Evolutionary conservation across 2,888 invertebrate genomes (phyloP), one percentile per base, ranked within the genome.

Genomic region (Sialis lutaria): DNA sequence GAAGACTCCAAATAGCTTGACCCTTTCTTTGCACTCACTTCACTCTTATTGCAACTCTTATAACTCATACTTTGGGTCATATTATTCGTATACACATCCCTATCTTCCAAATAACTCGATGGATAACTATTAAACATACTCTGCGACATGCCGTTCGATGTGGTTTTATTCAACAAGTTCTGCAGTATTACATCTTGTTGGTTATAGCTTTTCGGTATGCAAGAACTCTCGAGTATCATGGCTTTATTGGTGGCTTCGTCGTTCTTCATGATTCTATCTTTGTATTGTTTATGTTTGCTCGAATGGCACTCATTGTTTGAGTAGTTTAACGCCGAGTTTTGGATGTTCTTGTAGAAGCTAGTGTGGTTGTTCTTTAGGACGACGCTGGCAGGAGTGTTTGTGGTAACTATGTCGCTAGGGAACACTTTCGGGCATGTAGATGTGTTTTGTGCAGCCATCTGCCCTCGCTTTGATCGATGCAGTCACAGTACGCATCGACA

Each of bases 361-460:
- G 76, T 74, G 1, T 64, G 63, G 2, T 67, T 64, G 52, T 64
- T 65, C 0, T 83, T 84, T 33, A 87, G 63, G 0, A 87, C 86
- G 54, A 85, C 85, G 62, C 80, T 84, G 0, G 87, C 86, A 0
- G 87, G 86, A 5, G 83, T 83, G 54, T 82, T 87, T 0, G 84
- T 82, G 0, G 86, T 86, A 6, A 83, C 63, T 6, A 81, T 77
- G 57, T 84, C 85, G 0, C 84, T 73, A 22, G 82, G 79, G 55
- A 88, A 88, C 0, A 88, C 86, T 67, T 88, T 88, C 0, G 87
- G 87, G 4, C 22, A 22, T 22, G n/a, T n/a, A n/a, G n/a, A n/a
- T n/a, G 22, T 22, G 22, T 22, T 22, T 22, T 22, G 22, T 4
- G 22, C 22, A 22, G 22, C 22, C 22, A 22, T 22, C 22, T 2